Evolutionary conservation across 1,140 invertebrate species (phyloP), one percentile per base, ranked within the genome.

Genomic region (Augochlora pura): DNA sequence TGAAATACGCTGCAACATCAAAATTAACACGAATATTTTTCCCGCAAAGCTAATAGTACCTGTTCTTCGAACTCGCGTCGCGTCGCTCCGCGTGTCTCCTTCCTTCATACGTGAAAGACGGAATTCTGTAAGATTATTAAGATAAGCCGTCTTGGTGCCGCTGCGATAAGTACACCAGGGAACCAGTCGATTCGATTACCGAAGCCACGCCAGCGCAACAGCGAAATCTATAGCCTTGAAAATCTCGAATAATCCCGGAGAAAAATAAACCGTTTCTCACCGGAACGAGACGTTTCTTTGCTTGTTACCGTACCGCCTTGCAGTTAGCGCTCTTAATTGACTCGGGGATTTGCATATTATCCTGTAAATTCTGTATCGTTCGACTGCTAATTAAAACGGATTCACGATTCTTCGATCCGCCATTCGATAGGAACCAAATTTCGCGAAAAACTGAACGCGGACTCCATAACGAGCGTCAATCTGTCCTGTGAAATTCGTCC

Each of bases 121-220:
- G 39, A 42, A 7, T 42, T 14, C 2, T 54, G 54, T 54, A 65
- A 32, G 32, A 76, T 65, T 39, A 60, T 77, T 60, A 18, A 32
- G 65, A 77, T 77, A 77, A 77, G 38, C 60, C 21, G 52, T 62
- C 54, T 23, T 46, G 72, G 39, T 66, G n/a, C n/a, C 39, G 1
- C 32, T 6, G 72, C 65, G 49, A 76, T 76, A 76, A 76, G 74
- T 25, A 57, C 25, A 64, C 60, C 42, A 39, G 72, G 72, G 62
- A 63, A 77, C 66, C 75, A 66, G 74, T 69, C 57, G 74, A 49
- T 16, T 49, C 32, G 62, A 49, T 18, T 49, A 9, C 6, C 32
- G 27, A 39, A 23, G 65, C 23, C 25, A 25, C 32, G 32, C 4
- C 4, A 6, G n/a, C 25, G 39, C 49, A 77, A 69, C 65, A 54